These are phyloP conservation scores for Danaus plexippus DNA, from an alignment of 1,140 invertebrate genomes.

Conservation along the genomic window DNA sequence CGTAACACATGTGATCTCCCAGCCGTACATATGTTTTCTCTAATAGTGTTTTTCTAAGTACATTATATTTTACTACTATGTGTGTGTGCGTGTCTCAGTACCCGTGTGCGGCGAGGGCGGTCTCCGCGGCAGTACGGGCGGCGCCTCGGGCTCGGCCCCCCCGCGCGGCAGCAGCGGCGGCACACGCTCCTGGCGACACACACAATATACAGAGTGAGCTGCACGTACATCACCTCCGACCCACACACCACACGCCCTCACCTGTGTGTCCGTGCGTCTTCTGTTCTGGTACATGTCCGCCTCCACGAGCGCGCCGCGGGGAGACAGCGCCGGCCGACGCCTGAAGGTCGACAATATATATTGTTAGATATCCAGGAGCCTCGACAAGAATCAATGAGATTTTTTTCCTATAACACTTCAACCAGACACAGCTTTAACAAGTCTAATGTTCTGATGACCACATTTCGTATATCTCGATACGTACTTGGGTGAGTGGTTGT, in stretches of 20 bases:
- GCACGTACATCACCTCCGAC: conserved; percentile 15
- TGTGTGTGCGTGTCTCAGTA: neutral
- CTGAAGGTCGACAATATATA: conserved; percentile 3
- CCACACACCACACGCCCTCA: conserved; percentile 30
- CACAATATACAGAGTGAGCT: neutral
- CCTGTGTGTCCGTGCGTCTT: conserved; percentile 21
- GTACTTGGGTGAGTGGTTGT: conserved; percentile 53
- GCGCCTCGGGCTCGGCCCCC: conserved; percentile 15
- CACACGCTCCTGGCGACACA: conserved; percentile 30
- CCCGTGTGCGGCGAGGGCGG: conserved; percentile 8
- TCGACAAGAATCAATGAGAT: neutral
- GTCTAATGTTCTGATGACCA: too few relatives aligned
- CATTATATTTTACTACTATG: too few relatives aligned
- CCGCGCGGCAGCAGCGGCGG: conserved; percentile 38
- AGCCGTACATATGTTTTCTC: too few relatives aligned
- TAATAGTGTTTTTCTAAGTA: too few relatives aligned
- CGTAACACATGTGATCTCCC: too few relatives aligned
- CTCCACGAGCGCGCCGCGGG: conserved; percentile 57
- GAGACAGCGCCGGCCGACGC: conserved; percentile 42
- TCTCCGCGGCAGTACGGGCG: conserved; percentile 20
- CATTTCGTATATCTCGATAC: conserved; percentile 1
- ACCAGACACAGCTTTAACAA: conserved; percentile 32
- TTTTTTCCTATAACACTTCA: neutral
- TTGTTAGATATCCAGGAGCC: neutral
- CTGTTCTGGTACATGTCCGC: conserved; percentile 40